These are phyloP conservation scores for Thecocarcelia acutangulata DNA, from an alignment of 2,888 invertebrate genomes.

Conservation along the genomic window DNA sequence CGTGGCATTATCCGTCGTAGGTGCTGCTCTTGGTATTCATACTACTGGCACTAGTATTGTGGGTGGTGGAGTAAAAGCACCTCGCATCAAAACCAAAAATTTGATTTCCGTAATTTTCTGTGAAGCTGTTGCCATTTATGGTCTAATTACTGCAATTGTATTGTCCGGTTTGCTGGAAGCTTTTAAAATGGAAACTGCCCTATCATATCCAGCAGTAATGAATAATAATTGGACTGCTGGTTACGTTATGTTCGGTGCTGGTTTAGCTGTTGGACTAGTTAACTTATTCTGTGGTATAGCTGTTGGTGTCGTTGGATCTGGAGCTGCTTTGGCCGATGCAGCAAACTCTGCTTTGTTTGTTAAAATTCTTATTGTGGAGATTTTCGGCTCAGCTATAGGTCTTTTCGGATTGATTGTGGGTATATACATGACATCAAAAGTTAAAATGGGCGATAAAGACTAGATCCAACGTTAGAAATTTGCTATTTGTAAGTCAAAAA, in stretches of 20 bases:
- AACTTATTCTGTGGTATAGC: constrained; percentile 96
- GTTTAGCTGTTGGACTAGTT: constrained; percentile 95
- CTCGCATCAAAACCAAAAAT: constrained; percentile 99
- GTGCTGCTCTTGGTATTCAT: constrained; percentile 98
- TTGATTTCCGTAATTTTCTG: constrained; percentile 99
- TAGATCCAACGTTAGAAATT: constrained; percentile 72
- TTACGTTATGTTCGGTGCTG: constrained; percentile 97
- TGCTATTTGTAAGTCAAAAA: constrained; percentile 40
- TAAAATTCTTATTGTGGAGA: constrained; percentile 98
- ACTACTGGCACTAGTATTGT: constrained; percentile 98
- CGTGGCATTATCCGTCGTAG: constrained; percentile 97
- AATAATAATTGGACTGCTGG: constrained; percentile 91
- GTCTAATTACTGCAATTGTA: constrained; percentile 98
- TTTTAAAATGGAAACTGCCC: constrained; percentile 76
- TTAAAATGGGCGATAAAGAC: constrained; percentile 88
- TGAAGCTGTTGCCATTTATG: constrained; percentile 99
- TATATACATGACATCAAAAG: constrained; percentile 94
- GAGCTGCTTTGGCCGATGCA: constrained; percentile 98
- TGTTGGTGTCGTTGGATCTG: constrained; percentile 99
- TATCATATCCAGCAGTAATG: constrained; percentile 79
- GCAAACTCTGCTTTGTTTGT: constrained; percentile 98
- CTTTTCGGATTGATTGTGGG: constrained; percentile 99
- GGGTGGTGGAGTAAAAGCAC: constrained; percentile 99
- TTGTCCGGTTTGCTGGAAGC: constrained; percentile 91
- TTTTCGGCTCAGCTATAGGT: constrained; percentile 99